A percentile compares a stretch with the other conserved stretches of the same genome.
These are phyloP conservation scores for Calycopis cecrops DNA, from an alignment of 1,140 invertebrate species.

Conservation along the genomic window DNA sequence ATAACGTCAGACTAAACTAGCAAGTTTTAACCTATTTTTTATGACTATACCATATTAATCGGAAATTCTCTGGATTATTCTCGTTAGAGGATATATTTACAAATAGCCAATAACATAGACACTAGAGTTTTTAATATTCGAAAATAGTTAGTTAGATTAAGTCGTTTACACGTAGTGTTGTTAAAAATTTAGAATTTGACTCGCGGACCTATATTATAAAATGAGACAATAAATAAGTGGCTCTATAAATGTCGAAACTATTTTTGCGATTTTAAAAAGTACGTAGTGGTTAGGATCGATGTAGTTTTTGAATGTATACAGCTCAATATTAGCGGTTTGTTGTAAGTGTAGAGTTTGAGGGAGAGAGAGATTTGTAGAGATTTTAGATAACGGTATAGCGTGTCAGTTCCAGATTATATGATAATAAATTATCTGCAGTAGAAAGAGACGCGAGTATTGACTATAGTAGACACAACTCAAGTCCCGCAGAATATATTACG, in stretches of 20 bases:
- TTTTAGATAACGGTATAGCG: not conserved
- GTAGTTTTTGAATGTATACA: conserved; percentile 9
- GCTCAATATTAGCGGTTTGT: not conserved
- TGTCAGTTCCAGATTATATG: not conserved
- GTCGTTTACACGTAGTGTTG: not conserved
- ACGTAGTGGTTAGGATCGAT: not conserved
- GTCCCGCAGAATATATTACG: no score
- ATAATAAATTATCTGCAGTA: not conserved
- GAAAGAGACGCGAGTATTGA: not conserved
- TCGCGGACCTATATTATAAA: not conserved
- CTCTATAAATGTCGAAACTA: conserved; percentile 5
- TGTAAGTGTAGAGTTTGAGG: not conserved
- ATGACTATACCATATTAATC: no score
- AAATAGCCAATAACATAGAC: no score
- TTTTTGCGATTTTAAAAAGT: conserved; percentile 9
- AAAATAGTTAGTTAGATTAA: no score
- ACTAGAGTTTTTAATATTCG: no score
- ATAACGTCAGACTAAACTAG: no score
- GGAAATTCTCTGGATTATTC: no score
- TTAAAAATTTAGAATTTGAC: not conserved
- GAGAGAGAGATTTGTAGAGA: not conserved
- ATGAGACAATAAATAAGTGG: conserved; percentile 9
- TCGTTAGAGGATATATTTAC: no score
- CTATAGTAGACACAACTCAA: not conserved
- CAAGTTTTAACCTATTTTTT: no score